Evolutionary conservation across 2,797 vertebrate species (phyloP).

Genomic region (Xiphorhynchus erythropygius): DNA sequence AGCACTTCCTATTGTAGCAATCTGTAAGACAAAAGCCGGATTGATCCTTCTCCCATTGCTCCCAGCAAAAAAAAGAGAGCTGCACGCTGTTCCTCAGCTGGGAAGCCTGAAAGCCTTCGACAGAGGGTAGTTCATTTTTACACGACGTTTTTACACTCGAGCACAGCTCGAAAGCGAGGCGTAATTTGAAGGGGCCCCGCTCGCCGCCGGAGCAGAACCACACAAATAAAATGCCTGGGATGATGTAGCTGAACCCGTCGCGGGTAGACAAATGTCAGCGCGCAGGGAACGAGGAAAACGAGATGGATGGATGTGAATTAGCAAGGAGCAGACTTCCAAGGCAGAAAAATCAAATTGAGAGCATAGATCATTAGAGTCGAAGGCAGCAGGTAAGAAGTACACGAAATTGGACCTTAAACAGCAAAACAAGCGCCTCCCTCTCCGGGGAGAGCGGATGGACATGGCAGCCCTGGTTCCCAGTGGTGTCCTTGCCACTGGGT

Average conservation of each 20-base stretch:
- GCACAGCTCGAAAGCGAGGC: slow-evolving; percentile 39
- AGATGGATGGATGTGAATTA: slow-evolving; percentile 7
- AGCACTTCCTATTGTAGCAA: slow-evolving; percentile 34
- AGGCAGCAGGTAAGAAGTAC: neutral
- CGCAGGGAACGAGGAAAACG: neutral
- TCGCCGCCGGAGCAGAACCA: neutral
- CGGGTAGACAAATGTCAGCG: slow-evolving; percentile 38
- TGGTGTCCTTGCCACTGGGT: neutral
- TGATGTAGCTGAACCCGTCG: neutral
- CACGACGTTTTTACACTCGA: neutral
- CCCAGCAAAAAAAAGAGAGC: neutral
- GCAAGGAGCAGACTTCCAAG: neutral
- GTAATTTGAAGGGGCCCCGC: slow-evolving; percentile 39
- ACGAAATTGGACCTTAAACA: neutral
- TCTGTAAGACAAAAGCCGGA: slow-evolving; percentile 63
- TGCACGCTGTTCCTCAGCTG: slow-evolving; percentile 40
- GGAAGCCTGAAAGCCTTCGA: slow-evolving; percentile 47
- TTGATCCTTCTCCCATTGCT: slow-evolving; percentile 40
- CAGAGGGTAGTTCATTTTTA: slow-evolving; percentile 28
- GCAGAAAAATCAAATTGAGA: slow-evolving; percentile 4
- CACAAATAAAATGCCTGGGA: slow-evolving; percentile 36
- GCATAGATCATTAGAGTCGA: neutral
- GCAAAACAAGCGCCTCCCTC: neutral
- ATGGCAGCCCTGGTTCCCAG: accelerated
- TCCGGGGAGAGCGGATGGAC: neutral